These are phyloP conservation scores for Phrynosoma blainvillii DNA, from an alignment of 2,113 vertebrate species.

Conservation along the genomic window DNA sequence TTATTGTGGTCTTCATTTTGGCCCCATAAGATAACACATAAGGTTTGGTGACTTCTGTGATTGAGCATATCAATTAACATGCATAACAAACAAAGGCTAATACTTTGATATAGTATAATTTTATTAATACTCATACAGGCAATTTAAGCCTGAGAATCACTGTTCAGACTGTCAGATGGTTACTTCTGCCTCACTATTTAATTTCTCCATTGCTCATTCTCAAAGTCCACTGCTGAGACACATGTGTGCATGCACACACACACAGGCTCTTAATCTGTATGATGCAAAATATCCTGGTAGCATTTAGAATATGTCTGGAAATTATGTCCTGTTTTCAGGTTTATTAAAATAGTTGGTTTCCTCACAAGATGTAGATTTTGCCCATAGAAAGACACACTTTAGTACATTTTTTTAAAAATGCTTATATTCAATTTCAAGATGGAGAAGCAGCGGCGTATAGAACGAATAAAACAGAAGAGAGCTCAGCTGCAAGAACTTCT, in stretches of 20 bases:
- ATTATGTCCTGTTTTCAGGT: background rate
- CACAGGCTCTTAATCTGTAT: background rate
- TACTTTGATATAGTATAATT: background rate
- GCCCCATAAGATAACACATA: too few species aligned
- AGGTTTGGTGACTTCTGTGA: too few species aligned
- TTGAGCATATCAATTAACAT: too few species aligned
- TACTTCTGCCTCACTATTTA: background rate
- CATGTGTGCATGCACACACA: background rate
- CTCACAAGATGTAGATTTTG: slow-evolving; percentile 2
- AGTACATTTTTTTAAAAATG: slow-evolving; percentile 15
- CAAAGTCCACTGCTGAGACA: background rate
- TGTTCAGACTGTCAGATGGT: background rate
- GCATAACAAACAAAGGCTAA: too few species aligned
- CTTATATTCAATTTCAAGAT: slow-evolving; percentile 74
- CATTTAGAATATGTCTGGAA: background rate
- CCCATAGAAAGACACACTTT: background rate
- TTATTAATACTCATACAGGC: background rate
- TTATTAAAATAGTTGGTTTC: background rate
- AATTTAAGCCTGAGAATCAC: background rate
- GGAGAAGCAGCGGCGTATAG: slow-evolving; percentile 87
- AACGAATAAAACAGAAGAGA: slow-evolving; percentile 87
- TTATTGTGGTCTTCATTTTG: too few species aligned
- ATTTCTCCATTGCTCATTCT: background rate
- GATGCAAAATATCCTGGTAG: background rate
- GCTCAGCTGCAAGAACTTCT: slow-evolving; percentile 87